A percentile compares a stretch with the other conserved stretches of the same genome.
These are phyloP conservation scores for Macrobrachium nipponense DNA, from an alignment of 1,140 invertebrate genomes.

Conservation along the genomic window DNA sequence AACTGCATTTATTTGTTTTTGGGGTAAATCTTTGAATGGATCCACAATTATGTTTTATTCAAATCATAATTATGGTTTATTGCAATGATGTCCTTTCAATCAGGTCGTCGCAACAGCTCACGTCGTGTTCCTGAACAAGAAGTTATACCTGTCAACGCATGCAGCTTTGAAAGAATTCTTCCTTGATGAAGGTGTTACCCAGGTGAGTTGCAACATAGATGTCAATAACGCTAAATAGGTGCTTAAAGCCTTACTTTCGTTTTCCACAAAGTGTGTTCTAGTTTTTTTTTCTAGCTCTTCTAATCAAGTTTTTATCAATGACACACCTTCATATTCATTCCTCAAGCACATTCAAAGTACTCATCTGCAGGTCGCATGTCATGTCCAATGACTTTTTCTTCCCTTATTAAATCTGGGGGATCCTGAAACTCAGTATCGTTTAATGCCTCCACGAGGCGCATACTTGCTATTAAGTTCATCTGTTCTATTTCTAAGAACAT, in stretches of 20 bases:
- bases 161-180: slow-evolving; percentile 78
- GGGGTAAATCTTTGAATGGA: too few species aligned
- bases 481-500: too few species aligned
- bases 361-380: too few species aligned
- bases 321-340: too few species aligned
- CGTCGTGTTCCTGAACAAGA: slow-evolving; percentile 64
- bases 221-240: not conserved
- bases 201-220: slow-evolving; percentile 70
- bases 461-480: too few species aligned
- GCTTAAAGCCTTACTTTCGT: not conserved
- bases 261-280: not conserved
- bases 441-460: too few species aligned
- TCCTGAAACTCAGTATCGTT: too few species aligned
- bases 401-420: too few species aligned
- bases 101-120: slow-evolving; percentile 67
- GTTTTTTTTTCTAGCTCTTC: not conserved
- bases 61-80: not conserved
- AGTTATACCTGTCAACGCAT: slow-evolving; percentile 77
- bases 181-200: slow-evolving; percentile 79
- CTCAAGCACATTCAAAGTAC: too few species aligned
- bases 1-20: not conserved
- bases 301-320: too few species aligned
- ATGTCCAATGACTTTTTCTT: too few species aligned
- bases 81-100: slow-evolving; percentile 62
- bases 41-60: not conserved